phyloP scores from a whole-genome alignment of 2,888 invertebrate species.

The Acrobasis repandana region DNA sequence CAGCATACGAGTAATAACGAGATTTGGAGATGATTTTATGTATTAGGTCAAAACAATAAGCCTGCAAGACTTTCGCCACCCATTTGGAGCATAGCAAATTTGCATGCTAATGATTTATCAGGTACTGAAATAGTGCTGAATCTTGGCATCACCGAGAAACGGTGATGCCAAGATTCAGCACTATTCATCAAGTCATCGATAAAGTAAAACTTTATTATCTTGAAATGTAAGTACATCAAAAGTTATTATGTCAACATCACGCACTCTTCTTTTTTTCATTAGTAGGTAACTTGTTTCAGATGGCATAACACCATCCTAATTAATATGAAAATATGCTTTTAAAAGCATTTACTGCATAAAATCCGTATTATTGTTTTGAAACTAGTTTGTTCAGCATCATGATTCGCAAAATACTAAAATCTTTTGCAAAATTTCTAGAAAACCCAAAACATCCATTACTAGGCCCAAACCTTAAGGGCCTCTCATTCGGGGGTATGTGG shows the following conservation, averaged over 20 bases:
- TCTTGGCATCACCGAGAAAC: background rate
- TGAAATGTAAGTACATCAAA: no score
- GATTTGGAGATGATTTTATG: slow-evolving; percentile 5
- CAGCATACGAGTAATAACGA: slow-evolving; percentile 4
- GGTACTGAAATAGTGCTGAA: background rate
- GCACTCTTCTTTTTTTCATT: no score
- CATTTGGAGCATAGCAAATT: background rate
- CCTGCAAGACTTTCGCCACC: background rate
- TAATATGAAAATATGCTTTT: background rate
- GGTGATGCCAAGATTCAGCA: no score
- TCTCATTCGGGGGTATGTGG: slow-evolving; percentile 57
- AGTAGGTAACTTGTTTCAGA: background rate
- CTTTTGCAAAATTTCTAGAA: slow-evolving; percentile 45
- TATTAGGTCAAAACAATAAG: slow-evolving; percentile 4
- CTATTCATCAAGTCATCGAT: background rate
- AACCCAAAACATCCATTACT: slow-evolving; percentile 56
- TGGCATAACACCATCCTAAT: slow-evolving; percentile 5
- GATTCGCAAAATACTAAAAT: slow-evolving; percentile 42
- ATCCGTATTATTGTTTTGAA: background rate
- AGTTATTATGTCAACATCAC: no score
- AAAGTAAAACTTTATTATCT: background rate
- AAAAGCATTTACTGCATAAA: background rate
- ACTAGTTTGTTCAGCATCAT: slow-evolving; percentile 31
- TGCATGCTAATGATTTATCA: background rate
- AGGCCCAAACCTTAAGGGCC: slow-evolving; percentile 57